Evolutionary conservation across 2,888 invertebrate species (phyloP), one percentile per base, ranked within the genome.

Genomic region (Beris morrisii): DNA sequence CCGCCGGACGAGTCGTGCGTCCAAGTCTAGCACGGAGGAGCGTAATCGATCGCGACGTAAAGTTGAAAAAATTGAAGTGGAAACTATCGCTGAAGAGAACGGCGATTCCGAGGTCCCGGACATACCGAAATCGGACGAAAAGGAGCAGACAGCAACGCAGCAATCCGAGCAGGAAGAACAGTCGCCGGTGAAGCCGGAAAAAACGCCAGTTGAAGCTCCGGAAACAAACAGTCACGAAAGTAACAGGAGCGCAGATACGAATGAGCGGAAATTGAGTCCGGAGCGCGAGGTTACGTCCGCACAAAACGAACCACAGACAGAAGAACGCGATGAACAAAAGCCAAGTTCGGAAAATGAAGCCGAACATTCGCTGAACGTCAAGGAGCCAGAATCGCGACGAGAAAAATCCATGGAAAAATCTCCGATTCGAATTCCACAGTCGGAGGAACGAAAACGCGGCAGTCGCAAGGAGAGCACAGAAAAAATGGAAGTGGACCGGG

Each of bases 1-100:
- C n/a, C 67, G 67, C 30, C 63, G 32, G 12, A 66, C 44, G 31
- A 57, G 56, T 43, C 52, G 48, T 3, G 22, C 53, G 15, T 59
- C 53, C 9, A 31, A 28, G 32, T 31, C 56, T 7, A 15, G 59
- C 54, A 44, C 45, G 32, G 38, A 43, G 4, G n/a, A 52, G 50
- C 31, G 31, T 9, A 32, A 43, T 12, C 50, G 50, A 30, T 13
- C 46, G 15, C 57, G 64, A 30, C 63, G 54, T 6, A 64, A 31
- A 31, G 59, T 53, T 52, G 54, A 38, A 32, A 54, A 44, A 12
- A 30, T 71, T 68, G 54, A 74, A 72, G 50, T 67, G 66, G 67
- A 59, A 48, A 70, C 71, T 22, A 71, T 73, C 81, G 45, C 78
- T 74, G 69, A 83, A 83, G 74, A 84, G 83, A 73, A 84, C 82